These are phyloP conservation scores for Bos javanicus DNA, from an alignment of 2,113 vertebrate genomes.

Conservation along the genomic window DNA sequence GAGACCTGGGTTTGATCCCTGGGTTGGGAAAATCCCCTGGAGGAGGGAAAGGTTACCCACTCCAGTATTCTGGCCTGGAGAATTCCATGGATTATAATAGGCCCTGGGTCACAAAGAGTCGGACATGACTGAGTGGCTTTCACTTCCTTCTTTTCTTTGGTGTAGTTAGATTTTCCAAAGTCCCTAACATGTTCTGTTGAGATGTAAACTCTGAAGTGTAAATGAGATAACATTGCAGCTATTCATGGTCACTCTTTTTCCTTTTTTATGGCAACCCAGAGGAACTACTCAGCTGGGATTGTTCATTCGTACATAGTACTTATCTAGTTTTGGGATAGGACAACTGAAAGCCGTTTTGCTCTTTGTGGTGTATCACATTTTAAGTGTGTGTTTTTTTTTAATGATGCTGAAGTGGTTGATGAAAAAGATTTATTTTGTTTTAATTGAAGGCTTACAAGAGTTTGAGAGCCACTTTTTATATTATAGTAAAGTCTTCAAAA, in stretches of 20 bases:
- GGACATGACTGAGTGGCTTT: neutral
- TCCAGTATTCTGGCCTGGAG: neutral
- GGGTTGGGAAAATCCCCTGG: neutral
- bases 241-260: neutral
- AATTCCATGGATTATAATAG: neutral
- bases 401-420: neutral
- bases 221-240: neutral
- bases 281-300: neutral
- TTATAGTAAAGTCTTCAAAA: conserved; percentile 5
- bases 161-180: neutral
- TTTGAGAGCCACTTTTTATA: neutral
- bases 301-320: neutral
- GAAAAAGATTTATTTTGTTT: neutral
- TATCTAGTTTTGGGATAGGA: neutral
- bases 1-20: neutral
- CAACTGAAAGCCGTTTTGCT: neutral
- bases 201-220: neutral
- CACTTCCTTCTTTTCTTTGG: neutral
- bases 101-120: neutral
- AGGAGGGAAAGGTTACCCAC: neutral
- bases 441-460: neutral
- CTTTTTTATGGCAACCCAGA: neutral
- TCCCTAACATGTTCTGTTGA: neutral
- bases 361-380: neutral
- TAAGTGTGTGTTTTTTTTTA: neutral